Evolutionary conservation across 2,113 vertebrate species (phyloP).

Genomic region (Nerophis ophidion): DNA sequence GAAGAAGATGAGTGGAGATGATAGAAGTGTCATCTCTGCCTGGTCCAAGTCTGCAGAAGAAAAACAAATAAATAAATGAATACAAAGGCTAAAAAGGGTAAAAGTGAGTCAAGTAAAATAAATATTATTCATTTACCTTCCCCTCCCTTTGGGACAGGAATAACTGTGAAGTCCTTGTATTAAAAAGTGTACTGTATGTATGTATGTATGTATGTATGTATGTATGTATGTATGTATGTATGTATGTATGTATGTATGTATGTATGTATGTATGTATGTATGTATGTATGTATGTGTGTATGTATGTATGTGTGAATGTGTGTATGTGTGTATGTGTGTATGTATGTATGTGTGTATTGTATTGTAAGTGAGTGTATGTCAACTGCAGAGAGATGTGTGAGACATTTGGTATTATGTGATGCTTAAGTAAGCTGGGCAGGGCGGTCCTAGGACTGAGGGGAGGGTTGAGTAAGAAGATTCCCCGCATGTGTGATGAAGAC

Average conservation of each 20-base stretch:
- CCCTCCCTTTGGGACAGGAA: neutral
- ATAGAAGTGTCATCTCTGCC: constrained; percentile 46
- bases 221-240: constrained; percentile 2
- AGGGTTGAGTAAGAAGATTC: constrained; percentile 34
- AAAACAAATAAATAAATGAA: constrained; percentile 5
- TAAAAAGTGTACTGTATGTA: constrained; percentile 9
- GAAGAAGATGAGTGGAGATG: constrained; percentile 21
- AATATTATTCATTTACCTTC: neutral
- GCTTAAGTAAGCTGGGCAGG: constrained; percentile 37
- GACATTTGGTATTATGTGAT: constrained; percentile 8
- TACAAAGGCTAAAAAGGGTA: neutral
- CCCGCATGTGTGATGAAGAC: neutral
- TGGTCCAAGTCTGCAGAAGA: constrained; percentile 9
- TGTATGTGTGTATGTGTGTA: constrained; percentile 1
- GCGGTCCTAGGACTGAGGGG: neutral
- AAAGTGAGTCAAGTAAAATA: neutral
- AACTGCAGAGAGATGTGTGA: constrained; percentile 5
- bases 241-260: neutral
- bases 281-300: neutral
- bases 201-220: neutral
- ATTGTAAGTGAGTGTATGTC: neutral
- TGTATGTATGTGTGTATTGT: neutral
- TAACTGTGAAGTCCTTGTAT: neutral
- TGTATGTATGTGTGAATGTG: neutral
- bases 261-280: too few relatives aligned